Evolutionary conservation across 2,888 invertebrate species (phyloP), one percentile per base, ranked within the genome.

Genomic region (Tuberolachnus salignus): DNA sequence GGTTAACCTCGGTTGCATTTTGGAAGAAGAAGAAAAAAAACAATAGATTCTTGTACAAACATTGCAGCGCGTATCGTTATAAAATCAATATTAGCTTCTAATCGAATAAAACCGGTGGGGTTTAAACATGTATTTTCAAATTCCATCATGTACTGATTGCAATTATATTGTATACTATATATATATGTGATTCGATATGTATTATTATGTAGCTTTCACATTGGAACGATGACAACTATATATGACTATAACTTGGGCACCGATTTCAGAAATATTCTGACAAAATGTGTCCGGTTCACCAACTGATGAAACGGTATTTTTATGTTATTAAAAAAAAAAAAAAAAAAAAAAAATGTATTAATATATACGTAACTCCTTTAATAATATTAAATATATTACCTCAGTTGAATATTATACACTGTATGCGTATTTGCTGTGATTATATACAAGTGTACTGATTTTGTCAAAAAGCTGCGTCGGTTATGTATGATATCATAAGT

Each of bases 161-260:
- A 73, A 53, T 63, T 59, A 59, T 75, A n/a, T n/a, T n/a, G n/a
- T 64, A 42, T 64, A 42, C 34, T 69, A 26, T 70, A n/a, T n/a
- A n/a, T n/a, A n/a, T n/a, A n/a, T 61, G 34, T 59, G 4, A 75
- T 66, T 19, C 10, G 4, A 67, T 1, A 13, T 74, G 55, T 55
- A 42, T 64, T 44, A 66, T 34, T 8, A 10, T 23, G 49, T 53
- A 69, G 78, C 78, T 78, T 78, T 78, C 78, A 69, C 67, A 59
- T 78, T 69, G 75, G 49, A 67, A 78, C 26, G 49, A 69, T 78
- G 78, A 67, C 78, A 69, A 19, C 55, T 57, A 67, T 34, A 34
- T 67, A 57, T 51, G 21, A 13, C 21, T 63, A n/a, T n/a, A 44
- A 53, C 42, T 63, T 53, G 34, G 34, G 34, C 6, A 51, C 13